Evolutionary conservation across 2,797 vertebrate genomes (phyloP).

Genomic region (Zonotrichia albicollis): DNA sequence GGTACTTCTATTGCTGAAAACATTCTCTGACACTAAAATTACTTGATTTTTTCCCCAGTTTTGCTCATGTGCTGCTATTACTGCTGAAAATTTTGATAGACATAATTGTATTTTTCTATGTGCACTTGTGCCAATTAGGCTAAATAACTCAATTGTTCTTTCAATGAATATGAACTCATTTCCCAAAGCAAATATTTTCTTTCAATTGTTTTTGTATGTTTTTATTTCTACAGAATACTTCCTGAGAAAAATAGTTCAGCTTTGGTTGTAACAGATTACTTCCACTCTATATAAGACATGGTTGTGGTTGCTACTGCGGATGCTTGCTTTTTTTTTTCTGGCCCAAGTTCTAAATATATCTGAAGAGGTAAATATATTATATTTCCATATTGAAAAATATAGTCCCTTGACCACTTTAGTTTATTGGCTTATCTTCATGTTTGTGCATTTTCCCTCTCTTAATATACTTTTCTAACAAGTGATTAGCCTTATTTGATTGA

Average conservation of each 20-base stretch:
- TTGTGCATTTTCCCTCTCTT: not conserved
- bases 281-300: not conserved
- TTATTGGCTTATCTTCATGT: not conserved
- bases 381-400: not conserved
- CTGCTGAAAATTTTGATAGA: not conserved
- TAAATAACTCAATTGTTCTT: constrained; percentile 3
- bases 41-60: not conserved
- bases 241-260: not conserved
- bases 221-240: not conserved
- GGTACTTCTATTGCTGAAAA: not conserved
- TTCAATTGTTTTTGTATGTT: not conserved
- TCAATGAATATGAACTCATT: not conserved
- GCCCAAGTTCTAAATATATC: not conserved
- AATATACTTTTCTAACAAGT: not conserved
- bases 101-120: not conserved
- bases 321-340: not conserved
- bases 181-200: constrained; percentile 14
- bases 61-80: not conserved
- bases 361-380: not conserved
- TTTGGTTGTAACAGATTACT: not conserved
- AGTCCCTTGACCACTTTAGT: not conserved
- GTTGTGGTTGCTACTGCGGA: not conserved
- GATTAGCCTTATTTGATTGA: not conserved
- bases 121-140: not conserved
- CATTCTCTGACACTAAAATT: not conserved